phyloP scores from a whole-genome alignment of 2,888 invertebrate genomes.

The Stenoptilia bipunctidactyla region DNA sequence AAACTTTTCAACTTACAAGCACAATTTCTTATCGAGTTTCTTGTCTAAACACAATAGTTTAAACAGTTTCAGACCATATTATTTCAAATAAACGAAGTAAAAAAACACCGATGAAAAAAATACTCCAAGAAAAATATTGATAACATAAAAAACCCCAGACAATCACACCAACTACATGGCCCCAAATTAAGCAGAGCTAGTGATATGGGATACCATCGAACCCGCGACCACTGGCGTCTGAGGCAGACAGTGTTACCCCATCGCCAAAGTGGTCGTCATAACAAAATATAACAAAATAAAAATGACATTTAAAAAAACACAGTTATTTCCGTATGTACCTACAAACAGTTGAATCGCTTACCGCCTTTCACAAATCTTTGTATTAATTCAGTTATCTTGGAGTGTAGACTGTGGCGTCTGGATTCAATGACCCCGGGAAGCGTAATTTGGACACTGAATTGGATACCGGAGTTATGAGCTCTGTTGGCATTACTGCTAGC shows the following conservation, averaged over 20 bases:
- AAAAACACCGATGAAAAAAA: neutral
- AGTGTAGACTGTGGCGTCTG: slow-evolving; percentile 92
- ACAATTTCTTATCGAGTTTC: no score
- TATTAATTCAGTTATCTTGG: slow-evolving; percentile 75
- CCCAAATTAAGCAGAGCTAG: no score
- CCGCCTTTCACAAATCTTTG: neutral
- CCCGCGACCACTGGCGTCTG: no score
- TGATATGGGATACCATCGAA: no score
- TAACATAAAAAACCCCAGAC: no score
- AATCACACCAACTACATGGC: no score
- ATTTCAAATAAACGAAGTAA: neutral
- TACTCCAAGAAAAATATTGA: neutral
- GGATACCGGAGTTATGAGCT: slow-evolving; percentile 36
- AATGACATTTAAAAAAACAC: neutral
- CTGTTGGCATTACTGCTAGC: slow-evolving; percentile 90
- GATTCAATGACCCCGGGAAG: slow-evolving; percentile 75
- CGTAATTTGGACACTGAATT: slow-evolving; percentile 35
- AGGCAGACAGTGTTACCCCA: no score
- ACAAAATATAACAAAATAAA: neutral
- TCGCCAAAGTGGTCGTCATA: no score
- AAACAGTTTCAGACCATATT: no score
- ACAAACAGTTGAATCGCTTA: neutral
- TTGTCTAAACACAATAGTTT: no score
- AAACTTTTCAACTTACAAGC: no score
- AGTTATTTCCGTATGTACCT: neutral